phyloP scores from a whole-genome alignment of 2,797 vertebrate species.

The Anas capensis region DNA sequence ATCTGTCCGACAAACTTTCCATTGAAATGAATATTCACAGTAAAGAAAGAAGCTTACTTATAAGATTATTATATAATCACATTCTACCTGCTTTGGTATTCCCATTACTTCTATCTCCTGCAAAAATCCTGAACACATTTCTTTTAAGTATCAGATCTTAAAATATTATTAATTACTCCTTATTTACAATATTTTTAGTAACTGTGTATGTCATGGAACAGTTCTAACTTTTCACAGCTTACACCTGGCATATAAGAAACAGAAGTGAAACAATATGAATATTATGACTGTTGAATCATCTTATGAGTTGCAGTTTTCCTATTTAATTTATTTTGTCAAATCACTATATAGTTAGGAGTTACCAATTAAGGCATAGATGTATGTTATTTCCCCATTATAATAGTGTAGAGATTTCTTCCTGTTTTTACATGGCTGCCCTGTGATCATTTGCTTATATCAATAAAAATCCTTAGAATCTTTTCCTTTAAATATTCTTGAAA shows the following conservation, averaged over 20 bases:
- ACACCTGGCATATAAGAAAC: not conserved
- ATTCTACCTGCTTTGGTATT: constrained; percentile 28
- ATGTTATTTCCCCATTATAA: not conserved
- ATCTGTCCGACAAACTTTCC: constrained; percentile 57
- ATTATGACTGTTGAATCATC: not conserved
- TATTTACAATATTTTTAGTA: constrained; percentile 25
- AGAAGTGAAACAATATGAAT: not conserved
- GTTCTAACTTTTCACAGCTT: constrained; percentile 24
- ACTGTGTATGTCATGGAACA: not conserved
- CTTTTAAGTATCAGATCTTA: constrained; percentile 47
- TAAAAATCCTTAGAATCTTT: not conserved
- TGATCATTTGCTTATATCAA: not conserved
- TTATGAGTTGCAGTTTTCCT: not conserved
- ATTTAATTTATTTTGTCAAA: not conserved
- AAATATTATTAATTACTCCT: not conserved
- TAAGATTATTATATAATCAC: constrained; percentile 49
- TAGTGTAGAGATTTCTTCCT: not conserved
- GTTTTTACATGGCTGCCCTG: constrained; percentile 6
- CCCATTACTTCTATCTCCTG: not conserved
- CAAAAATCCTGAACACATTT: constrained; percentile 29
- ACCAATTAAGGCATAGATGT: not conserved
- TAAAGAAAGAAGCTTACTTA: constrained; percentile 23
- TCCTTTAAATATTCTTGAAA: not conserved
- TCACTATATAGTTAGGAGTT: not conserved
- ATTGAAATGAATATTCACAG: constrained; percentile 32